Base-by-base conservation (phyloP, 2,113 vertebrate genomes). In the Tachysurus fulvidraco region DNA sequence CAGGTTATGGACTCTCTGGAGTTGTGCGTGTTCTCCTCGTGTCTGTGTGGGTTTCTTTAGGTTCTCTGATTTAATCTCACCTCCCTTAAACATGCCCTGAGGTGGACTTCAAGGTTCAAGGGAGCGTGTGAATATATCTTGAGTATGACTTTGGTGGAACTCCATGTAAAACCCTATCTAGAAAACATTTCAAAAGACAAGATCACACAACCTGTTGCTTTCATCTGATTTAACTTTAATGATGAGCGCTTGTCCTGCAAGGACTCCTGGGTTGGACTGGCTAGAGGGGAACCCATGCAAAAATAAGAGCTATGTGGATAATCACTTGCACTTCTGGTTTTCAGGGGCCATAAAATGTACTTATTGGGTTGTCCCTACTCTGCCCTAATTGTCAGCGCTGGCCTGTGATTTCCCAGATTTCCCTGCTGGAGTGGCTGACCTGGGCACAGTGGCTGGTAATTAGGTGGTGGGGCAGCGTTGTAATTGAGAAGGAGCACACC, bases 341-440 rank as follows among this genome's bases (percentile, higher is more conserved):
- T 21, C 7, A 76, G 65, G 87, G 21, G 71, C 83, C 85, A 87
- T 91, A 92, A 93, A 92, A 83, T 4, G 21, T 10, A 28, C 85
- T 76, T 59, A 85, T 81, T 60, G 64, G 62, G 67, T 80, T 67
- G 60, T 67, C 65, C 88, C 84, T 69, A 85, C 83, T 83, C 73
- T 71, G 36, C 36, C 84, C 76, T 44, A 19, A 85, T 81, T 80
- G 80, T 54, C 85, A 17, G 81, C 44, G 12, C 36, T 5, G 71
- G 84, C 85, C 91, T 94, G 91, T 95, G 88, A 91, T 93, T 94
- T 93, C 92, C 90, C 93, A 87, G 16, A 83, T 91, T 92, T 85
- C 78, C 77, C 87, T 64, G 82, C 85, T 86, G 89, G 71, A 88
- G 89, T 69, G 57, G 65, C 59, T 90, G 92, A 94, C 90, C 90